Evolutionary conservation across 2,888 invertebrate genomes (phyloP).

Genomic region (Oscheius sp.): DNA sequence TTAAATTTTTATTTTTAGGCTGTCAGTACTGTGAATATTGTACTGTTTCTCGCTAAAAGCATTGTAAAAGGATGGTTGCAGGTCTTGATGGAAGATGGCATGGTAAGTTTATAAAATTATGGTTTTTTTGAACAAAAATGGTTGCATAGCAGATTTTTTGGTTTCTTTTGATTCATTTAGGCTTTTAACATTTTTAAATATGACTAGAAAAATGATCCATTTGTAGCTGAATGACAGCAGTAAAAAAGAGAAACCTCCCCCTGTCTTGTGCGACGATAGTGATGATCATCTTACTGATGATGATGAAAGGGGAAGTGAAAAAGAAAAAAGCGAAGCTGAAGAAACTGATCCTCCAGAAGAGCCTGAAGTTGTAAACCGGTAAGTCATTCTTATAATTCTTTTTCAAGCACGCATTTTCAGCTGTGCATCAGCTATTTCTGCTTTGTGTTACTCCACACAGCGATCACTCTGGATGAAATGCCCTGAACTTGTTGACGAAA

Average conservation of each 20-base stretch:
- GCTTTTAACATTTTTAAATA: no score
- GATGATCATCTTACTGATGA: conserved; percentile 11
- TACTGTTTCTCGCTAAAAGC: conserved; percentile 41
- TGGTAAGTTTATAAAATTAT: conserved; percentile 28
- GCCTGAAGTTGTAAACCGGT: conserved; percentile 38
- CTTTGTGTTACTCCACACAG: conserved; percentile 44
- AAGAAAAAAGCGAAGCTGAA: conserved; percentile 4
- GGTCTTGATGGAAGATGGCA: conserved; percentile 41
- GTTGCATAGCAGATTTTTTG: no score
- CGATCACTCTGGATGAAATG: conserved; percentile 54
- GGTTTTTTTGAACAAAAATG: no score
- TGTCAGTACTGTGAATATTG: conserved; percentile 42
- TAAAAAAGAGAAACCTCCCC: no score
- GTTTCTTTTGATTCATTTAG: no score
- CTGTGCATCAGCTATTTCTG: conserved; percentile 40
- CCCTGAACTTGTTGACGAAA: conserved; percentile 53
- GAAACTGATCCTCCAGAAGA: conserved; percentile 31
- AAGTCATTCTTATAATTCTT: not conserved
- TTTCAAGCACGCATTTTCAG: conserved; percentile 1
- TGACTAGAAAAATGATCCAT: no score
- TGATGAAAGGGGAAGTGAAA: not conserved
- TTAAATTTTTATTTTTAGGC: conserved; percentile 31
- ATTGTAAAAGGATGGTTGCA: conserved; percentile 54
- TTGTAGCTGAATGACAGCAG: no score
- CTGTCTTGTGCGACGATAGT: no score